Evolutionary conservation across 2,797 vertebrate genomes (phyloP), one percentile per base, ranked within the genome.

Genomic region (Lutjanus campechanus): DNA sequence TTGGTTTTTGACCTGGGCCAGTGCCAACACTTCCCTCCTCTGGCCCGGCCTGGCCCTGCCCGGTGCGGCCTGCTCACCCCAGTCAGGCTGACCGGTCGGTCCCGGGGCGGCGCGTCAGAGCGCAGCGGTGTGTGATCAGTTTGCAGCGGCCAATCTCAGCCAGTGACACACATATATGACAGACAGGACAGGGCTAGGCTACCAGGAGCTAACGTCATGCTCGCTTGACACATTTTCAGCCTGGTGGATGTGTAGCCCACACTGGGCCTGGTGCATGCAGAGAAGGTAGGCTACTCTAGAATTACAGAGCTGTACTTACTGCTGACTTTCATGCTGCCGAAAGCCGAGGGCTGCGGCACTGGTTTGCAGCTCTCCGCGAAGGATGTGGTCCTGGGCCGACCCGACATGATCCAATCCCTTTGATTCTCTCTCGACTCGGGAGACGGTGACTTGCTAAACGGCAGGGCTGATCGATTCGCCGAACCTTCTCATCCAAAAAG

Each of bases 311-410:
- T 65, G 71, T 97, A 99, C 98, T 99, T 95, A 99, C 98, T 96
- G 98, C 98, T 99, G 96, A 99, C 98, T 99, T 98, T 99, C 98
- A 99, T 98, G 97, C 97, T 99, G 95, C 98, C 98, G 92, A 99
- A 99, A 50, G 98, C 96, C 53, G 98, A 98, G 77, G 98, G 98
- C 96, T 98, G 98, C 96, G 97, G 97, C 95, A 98, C 97, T 58
- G 98, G 97, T 91, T 99, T 99, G 97, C 98, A 98, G 98, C 97
- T 99, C 94, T 99, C 98, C 63, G 98, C 98, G 95, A 99, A 99
- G 92, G 98, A 99, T 96, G 98, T 99, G 97, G 98, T 99, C 94
- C 98, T 97, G 94, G 98, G 98, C 95, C 98, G 97, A 92, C 98
- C 97, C 89, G 98, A 99, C 98, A 99, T 99, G 95, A 94, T 97